phyloP scores from a whole-genome alignment of 2,797 vertebrate genomes.

The Rhincodon typus region DNA sequence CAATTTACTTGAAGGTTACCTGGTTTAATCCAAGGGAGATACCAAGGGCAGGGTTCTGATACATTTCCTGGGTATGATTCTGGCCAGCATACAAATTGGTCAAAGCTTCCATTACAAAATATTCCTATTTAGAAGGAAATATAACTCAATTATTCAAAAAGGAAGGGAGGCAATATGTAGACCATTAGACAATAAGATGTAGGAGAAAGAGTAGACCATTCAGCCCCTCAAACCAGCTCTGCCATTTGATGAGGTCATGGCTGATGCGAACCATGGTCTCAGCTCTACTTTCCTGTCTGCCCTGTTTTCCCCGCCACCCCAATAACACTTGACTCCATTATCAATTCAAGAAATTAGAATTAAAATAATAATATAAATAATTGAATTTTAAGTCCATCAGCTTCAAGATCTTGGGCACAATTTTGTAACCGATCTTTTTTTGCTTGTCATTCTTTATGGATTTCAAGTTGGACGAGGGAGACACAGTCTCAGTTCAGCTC shows the following conservation, averaged over 20 bases:
- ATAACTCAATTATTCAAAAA: neutral
- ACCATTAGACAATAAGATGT: too few species aligned
- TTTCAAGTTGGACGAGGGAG: neutral
- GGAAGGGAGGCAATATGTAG: too few species aligned
- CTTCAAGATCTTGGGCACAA: neutral
- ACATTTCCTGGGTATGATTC: conserved; percentile 80
- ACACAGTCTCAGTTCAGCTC: neutral
- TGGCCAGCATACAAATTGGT: conserved; percentile 83
- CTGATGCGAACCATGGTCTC: too few species aligned
- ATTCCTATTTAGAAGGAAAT: conserved; percentile 56
- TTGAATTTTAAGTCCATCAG: neutral
- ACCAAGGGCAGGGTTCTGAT: conserved; percentile 81
- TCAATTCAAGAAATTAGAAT: neutral
- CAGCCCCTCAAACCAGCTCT: too few species aligned
- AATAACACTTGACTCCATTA: too few species aligned
- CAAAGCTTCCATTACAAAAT: conserved; percentile 80
- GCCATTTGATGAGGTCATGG: too few species aligned
- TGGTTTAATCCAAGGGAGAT: conserved; percentile 71
- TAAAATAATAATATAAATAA: neutral
- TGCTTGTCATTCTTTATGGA: neutral
- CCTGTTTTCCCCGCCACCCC: too few species aligned
- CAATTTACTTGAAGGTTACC: conserved; percentile 47
- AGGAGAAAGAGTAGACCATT: too few species aligned
- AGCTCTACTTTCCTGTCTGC: too few species aligned
- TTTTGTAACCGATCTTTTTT: neutral